Base-by-base conservation (phyloP, 2,888 invertebrate genomes). In the Nemotelus nigrinus region DNA sequence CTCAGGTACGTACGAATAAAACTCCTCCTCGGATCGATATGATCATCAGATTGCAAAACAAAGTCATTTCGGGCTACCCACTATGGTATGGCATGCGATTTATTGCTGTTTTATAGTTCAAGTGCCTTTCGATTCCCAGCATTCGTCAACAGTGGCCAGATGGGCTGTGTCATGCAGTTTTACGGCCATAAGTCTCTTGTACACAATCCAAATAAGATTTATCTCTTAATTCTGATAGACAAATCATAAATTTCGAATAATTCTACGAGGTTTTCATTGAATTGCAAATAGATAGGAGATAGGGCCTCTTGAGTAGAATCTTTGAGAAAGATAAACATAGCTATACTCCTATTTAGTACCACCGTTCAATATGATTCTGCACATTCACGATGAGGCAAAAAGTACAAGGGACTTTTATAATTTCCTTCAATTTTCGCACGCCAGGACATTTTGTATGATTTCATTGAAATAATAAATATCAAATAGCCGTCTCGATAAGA, bases 141-240 rank as follows among this genome's bases (percentile, higher is more conserved):
- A 58, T 58, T n/a, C n/a, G 5, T 58, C 58, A n/a, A n/a, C n/a
- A 5, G 39, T 58, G 58, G 10, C 10, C 7, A 25, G 25, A 25
- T 25, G 25, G 25, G 25, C 25, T 25, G 25, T 25, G 25, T 25
- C 25, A 25, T 25, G 25, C 25, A 25, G 25, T 25, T 25, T 53
- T 43, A 41, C 4, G 70, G 8, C 43, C 43, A 10, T 53, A 8
- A 53, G 44, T 70, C 25, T 60, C 41, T 55, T 41, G 25, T 4
- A 39, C 50, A 10, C 25, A 55, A 41, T 70, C 55, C 58, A n/a
- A 25, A 58, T n/a, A n/a, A 60, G 74, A 74, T 74, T 74, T 63
- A 74, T 74, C 63, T 63, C 74, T 74, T 74, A 74, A 74, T 63
- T 63, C 63, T 6, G 48, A 71, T 55, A 5, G 70, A 71, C 70